Conservation (phyloP, 2,113 vertebrate genomes). For the Calidris pugnax region DNA sequence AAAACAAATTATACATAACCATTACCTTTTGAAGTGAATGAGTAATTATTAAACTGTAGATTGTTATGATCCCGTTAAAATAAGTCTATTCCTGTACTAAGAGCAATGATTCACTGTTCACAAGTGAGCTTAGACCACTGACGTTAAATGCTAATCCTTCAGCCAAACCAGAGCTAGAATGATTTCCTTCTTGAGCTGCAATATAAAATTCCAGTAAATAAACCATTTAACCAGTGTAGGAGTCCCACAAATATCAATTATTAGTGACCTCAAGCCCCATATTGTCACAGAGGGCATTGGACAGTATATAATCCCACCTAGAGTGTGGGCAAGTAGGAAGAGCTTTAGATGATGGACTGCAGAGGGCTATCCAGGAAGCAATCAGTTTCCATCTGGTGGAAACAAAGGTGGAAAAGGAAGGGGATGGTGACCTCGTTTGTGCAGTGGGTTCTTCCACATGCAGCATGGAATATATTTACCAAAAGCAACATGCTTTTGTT, state of each 20-base stretch:
- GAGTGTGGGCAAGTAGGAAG: neutral
- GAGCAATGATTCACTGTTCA: constrained; percentile 29
- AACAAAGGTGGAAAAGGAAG: neutral
- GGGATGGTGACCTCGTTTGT: neutral
- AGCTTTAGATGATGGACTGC: neutral
- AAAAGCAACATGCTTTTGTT: neutral
- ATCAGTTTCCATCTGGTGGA: neutral
- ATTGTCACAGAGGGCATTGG: neutral
- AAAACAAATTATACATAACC: neutral
- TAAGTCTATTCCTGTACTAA: neutral
- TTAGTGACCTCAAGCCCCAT: neutral
- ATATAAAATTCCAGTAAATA: neutral
- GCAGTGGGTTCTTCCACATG: neutral
- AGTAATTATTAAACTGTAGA: constrained; percentile 36
- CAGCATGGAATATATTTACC: neutral
- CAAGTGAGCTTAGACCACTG: neutral
- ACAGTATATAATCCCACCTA: neutral
- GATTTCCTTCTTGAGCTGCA: neutral
- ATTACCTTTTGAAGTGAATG: constrained; percentile 10
- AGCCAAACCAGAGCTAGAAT: neutral
- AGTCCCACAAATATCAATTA: neutral
- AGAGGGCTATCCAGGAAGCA: neutral
- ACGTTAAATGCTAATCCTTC: neutral
- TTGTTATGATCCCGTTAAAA: constrained; percentile 23
- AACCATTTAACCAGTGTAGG: neutral